Evolutionary conservation across 2,113 vertebrate genomes (phyloP).

Genomic region (Pygoscelis antarcticus): DNA sequence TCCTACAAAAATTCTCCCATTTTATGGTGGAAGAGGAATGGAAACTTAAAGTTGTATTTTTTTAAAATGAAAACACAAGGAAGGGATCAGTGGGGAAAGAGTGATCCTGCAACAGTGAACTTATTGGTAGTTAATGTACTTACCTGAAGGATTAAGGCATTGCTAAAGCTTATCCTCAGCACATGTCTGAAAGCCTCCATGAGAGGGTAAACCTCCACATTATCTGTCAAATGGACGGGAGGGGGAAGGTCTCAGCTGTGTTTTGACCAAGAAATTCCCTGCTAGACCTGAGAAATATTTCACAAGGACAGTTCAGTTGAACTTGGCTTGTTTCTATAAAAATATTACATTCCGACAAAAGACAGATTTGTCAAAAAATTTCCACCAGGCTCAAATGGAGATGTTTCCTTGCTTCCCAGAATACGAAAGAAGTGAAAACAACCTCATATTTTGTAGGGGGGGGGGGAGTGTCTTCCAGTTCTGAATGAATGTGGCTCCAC

Average conservation of each 20-base stretch:
- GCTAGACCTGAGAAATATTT: slow-evolving; percentile 10
- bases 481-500: not conserved
- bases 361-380: not conserved
- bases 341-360: not conserved
- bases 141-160: not conserved
- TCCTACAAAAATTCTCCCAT: not conserved
- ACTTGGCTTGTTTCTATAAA: not conserved
- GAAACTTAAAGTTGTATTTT: not conserved
- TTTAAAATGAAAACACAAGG: not conserved
- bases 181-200: accelerated
- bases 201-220: not conserved
- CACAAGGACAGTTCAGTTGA: not conserved
- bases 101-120: not conserved
- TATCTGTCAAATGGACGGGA: not conserved
- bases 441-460: not conserved
- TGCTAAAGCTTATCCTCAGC: not conserved
- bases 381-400: not conserved
- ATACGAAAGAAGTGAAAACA: not conserved
- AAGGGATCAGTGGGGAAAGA: not conserved
- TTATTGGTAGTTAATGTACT: not conserved
- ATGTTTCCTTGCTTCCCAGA: not conserved
- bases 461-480: not conserved
- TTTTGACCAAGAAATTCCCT: not conserved
- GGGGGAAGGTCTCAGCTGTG: not conserved
- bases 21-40: not conserved